Conservation (phyloP, 2,113 vertebrate species). For the Callorhinus ursinus region DNA sequence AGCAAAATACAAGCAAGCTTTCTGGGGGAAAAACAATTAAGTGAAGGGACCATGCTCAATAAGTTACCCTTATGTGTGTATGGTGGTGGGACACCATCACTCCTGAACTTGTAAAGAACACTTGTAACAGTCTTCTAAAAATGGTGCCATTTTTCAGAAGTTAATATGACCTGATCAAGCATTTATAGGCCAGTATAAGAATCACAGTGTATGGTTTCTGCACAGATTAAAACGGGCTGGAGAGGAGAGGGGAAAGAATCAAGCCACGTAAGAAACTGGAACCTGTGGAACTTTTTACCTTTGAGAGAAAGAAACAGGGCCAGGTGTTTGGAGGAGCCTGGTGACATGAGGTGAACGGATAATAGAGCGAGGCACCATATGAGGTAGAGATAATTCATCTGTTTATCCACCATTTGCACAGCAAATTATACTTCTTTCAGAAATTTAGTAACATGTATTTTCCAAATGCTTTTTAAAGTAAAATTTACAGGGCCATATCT, state of each 20-base stretch:
- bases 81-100: neutral
- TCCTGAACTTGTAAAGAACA: neutral
- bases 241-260: neutral
- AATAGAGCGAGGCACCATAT: neutral
- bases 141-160: neutral
- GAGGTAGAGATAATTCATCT: neutral
- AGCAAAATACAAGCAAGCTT: neutral
- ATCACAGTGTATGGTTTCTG: neutral
- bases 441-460: neutral
- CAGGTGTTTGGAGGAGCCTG: neutral
- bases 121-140: neutral
- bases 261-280: neutral
- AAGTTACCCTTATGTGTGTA: neutral
- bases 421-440: neutral
- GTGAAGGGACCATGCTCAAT: neutral
- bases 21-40: neutral
- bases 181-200: neutral
- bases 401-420: neutral
- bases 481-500: neutral
- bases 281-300: neutral
- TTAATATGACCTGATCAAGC: neutral
- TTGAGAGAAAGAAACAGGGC: neutral
- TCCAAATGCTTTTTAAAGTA: constrained; percentile 21
- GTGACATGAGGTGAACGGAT: neutral
- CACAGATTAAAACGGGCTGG: neutral